Evolutionary conservation across 1,140 invertebrate species (phyloP).

Genomic region (Pachypsylla venusta): DNA sequence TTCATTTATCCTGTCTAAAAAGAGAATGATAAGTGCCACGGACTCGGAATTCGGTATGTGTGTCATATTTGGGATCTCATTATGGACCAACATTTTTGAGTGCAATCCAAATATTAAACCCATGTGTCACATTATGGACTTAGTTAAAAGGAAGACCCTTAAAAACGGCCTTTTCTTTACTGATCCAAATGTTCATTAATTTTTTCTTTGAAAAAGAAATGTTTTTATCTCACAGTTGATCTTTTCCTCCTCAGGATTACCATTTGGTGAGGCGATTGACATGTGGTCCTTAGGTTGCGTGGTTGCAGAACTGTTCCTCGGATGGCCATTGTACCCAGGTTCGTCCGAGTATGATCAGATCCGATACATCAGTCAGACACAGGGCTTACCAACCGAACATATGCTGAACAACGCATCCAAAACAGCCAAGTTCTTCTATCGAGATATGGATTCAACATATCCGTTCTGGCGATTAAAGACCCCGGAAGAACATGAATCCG

Average conservation of each 20-base stretch:
- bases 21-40: too few relatives aligned
- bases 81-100: too few relatives aligned
- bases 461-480: conserved; percentile 97
- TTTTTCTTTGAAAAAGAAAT: too few relatives aligned
- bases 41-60: too few relatives aligned
- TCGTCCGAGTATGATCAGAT: conserved; percentile 99
- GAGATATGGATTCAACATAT: conserved; percentile 83
- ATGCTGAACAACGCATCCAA: conserved; percentile 99
- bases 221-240: neutral
- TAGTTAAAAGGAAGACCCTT: too few relatives aligned
- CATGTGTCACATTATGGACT: too few relatives aligned
- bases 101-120: too few relatives aligned
- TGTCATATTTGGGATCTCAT: too few relatives aligned
- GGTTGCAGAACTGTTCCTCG: conserved; percentile 96
- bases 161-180: too few relatives aligned
- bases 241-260: conserved; percentile 43
- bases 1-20: too few relatives aligned
- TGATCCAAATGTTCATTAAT: too few relatives aligned
- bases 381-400: conserved; percentile 74
- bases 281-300: conserved; percentile 99
- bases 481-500: conserved; percentile 93
- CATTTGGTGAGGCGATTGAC: conserved; percentile 99
- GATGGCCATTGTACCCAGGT: conserved; percentile 98
- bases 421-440: conserved; percentile 96
- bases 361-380: conserved; percentile 54